Evolutionary conservation across 2,797 vertebrate genomes (phyloP).

Genomic region (Spinus pinus): DNA sequence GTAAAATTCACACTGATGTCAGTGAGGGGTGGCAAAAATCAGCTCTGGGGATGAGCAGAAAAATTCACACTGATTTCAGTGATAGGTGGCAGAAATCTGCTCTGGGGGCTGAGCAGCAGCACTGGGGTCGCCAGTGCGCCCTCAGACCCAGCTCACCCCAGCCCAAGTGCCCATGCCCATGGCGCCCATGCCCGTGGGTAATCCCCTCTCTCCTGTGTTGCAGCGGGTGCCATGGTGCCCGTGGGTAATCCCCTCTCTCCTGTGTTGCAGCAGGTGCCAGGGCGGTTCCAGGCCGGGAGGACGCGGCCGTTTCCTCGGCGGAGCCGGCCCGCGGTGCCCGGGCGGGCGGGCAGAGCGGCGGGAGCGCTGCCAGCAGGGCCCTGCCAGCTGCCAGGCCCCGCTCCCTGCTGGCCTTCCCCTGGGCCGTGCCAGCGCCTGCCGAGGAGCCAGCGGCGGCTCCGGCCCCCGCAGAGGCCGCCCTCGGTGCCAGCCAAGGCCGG

Average conservation of each 20-base stretch:
- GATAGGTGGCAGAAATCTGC: background rate
- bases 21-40: background rate
- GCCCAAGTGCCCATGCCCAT: background rate
- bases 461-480: background rate
- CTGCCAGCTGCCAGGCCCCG: slow-evolving; percentile 68
- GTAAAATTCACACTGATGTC: too few species aligned
- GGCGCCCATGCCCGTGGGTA: too few species aligned
- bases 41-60: too few species aligned
- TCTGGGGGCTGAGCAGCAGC: background rate
- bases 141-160: fast-evolving
- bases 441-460: slow-evolving; percentile 51
- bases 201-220: too few species aligned
- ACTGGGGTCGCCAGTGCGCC: background rate
- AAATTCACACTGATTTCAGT: background rate
- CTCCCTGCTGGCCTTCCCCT: slow-evolving; percentile 69
- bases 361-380: slow-evolving; percentile 63
- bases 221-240: too few species aligned
- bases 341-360: slow-evolving; percentile 49
- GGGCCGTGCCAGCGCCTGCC: slow-evolving; percentile 75
- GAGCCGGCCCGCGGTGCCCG: slow-evolving; percentile 34
- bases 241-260: background rate
- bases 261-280: slow-evolving; percentile 55
- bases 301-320: slow-evolving; percentile 21
- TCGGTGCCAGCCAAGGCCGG: slow-evolving; percentile 57
- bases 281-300: slow-evolving; percentile 54